These are phyloP conservation scores for Malurus cyaneus DNA, from an alignment of 2,113 vertebrate species.

Conservation along the genomic window DNA sequence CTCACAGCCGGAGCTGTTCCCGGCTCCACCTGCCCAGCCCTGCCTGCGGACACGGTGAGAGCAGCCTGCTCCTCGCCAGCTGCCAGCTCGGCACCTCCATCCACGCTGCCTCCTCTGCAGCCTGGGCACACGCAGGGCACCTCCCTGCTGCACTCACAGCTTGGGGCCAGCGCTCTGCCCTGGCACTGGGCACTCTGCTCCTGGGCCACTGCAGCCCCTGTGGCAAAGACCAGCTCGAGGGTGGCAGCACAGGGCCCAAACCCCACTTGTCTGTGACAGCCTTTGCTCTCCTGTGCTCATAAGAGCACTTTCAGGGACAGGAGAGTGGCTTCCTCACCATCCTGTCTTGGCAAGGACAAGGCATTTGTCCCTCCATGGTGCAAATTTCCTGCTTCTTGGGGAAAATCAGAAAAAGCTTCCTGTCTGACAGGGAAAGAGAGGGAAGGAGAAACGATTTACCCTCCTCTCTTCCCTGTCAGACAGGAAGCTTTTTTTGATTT, in stretches of 20 bases:
- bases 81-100: rapidly evolving
- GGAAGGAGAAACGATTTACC: too few species aligned
- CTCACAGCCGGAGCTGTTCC: background rate
- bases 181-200: background rate
- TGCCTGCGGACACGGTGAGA: background rate
- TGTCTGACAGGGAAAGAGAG: background rate
- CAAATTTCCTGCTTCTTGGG: background rate
- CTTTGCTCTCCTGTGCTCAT: too few species aligned
- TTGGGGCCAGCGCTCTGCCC: background rate
- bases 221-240: background rate
- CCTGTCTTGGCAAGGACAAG: too few species aligned
- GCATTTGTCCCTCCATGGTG: background rate
- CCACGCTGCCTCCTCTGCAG: background rate
- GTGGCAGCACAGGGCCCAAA: background rate
- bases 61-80: background rate
- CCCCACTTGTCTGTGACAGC: too few species aligned
- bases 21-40: rapidly evolving
- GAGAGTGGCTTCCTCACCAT: too few species aligned
- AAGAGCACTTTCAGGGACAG: too few species aligned
- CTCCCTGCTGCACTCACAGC: background rate
- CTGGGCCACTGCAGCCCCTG: background rate
- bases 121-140: background rate
- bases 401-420: background rate
- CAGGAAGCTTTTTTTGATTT: too few species aligned
- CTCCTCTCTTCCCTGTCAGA: too few species aligned